Conservation (phyloP, 2,888 invertebrate species). For the Oligia strigilis region DNA sequence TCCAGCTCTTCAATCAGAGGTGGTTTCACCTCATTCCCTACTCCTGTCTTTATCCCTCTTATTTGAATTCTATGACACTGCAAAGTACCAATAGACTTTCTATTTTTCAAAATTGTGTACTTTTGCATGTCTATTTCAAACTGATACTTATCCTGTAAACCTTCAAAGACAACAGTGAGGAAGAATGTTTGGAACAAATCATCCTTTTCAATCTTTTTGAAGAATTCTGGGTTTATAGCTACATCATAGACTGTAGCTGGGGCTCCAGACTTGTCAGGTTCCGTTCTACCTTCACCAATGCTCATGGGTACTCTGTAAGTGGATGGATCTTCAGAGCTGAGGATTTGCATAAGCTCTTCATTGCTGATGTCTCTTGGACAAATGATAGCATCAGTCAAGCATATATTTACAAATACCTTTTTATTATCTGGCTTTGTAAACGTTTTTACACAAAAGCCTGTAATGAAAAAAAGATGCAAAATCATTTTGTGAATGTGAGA, state of each 20-base stretch:
- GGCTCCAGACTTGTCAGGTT: slow-evolving; percentile 94
- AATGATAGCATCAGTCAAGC: slow-evolving; percentile 94
- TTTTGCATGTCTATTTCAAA: slow-evolving; percentile 92
- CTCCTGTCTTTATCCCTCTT: slow-evolving; percentile 90
- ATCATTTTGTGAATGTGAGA: neutral
- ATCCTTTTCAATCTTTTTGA: slow-evolving; percentile 93
- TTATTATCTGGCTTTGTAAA: slow-evolving; percentile 91
- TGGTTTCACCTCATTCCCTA: slow-evolving; percentile 77
- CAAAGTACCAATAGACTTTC: slow-evolving; percentile 93
- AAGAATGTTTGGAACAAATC: slow-evolving; percentile 95
- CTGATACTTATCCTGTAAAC: slow-evolving; percentile 93
- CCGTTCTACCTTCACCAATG: slow-evolving; percentile 95
- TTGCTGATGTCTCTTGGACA: slow-evolving; percentile 93
- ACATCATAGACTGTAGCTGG: slow-evolving; percentile 95
- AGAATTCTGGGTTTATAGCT: slow-evolving; percentile 95
- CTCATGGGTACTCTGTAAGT: slow-evolving; percentile 97
- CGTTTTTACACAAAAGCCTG: slow-evolving; percentile 95
- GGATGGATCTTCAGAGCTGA: slow-evolving; percentile 93
- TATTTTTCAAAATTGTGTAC: slow-evolving; percentile 93
- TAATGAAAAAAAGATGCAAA: slow-evolving; percentile 27
- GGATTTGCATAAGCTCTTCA: slow-evolving; percentile 92
- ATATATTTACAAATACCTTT: slow-evolving; percentile 96
- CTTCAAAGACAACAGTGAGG: slow-evolving; percentile 95
- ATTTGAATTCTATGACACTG: slow-evolving; percentile 94
- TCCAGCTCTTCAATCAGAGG: slow-evolving; percentile 92